Evolutionary conservation across 2,797 vertebrate species (phyloP), one percentile per base, ranked within the genome.

Genomic region (Sitta carolinensis): DNA sequence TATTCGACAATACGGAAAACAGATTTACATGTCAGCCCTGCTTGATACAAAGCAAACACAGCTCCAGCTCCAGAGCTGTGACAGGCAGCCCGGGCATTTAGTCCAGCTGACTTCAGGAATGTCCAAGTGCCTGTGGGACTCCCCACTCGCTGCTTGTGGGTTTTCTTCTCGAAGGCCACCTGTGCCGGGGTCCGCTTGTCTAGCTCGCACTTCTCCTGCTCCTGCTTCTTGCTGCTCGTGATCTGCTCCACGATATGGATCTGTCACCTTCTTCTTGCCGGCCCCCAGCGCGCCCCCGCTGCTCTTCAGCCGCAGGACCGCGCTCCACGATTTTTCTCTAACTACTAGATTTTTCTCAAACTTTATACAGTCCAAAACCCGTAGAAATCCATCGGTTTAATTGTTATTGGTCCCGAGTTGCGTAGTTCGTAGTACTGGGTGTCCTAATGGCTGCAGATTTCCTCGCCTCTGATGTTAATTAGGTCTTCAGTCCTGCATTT

Each of bases 201-300:
- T 34, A n/a, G 34, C 42, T n/a, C 6, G 2, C 3, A 4, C 27
- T 47, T 3, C 27, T 55, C 12, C n/a, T 38, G 8, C 30, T 23
- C 5, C 42, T 32, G 11, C 27, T 27, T 13, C 22, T 27, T 6
- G 22, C 29, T 48, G 62, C 42, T 38, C 17, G 1, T 10, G 11
- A n/a, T n/a, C 19, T 23, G 48, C 48, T 52, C 38, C 36, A 12
- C 30, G 14, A 9, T 3, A 51, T 32, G 42, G 13, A 8, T 21
- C 5, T 45, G 1, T 59, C 21, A 1, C 32, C 75, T 20, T 9
- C 4, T 38, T 26, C 5, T 20, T 38, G 29, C n/a, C 3, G n/a
- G 8, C 21, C 75, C n/a, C 22, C 61, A 45, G 51, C 27, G 50
- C 5, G 5, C 22, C 21, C 26, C 27, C 7, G 17, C 27, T 38